phyloP scores from a whole-genome alignment of 53 echinoderm and acorn worm genomes.

The Luidia sarsii region DNA sequence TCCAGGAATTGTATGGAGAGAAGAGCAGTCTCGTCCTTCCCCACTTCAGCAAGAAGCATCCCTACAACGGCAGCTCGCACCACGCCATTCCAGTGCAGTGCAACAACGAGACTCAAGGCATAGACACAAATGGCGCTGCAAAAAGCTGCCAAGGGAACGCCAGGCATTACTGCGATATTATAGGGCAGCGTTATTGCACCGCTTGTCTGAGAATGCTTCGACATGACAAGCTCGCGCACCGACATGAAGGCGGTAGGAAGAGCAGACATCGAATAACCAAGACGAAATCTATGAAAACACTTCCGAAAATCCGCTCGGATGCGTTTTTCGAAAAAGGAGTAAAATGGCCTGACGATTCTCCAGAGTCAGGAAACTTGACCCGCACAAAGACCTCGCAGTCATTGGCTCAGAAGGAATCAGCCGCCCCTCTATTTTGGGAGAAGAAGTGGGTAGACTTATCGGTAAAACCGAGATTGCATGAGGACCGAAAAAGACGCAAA shows the following conservation, averaged over 20 bases:
- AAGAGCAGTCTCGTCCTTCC: constrained; percentile 46
- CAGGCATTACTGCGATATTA: constrained; percentile 53
- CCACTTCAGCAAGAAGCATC: not conserved
- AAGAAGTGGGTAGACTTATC: not conserved
- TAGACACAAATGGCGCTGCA: not conserved
- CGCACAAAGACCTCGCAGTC: constrained; percentile 9
- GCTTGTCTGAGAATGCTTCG: constrained; percentile 41
- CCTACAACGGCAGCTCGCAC: not conserved
- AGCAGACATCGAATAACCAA: not conserved
- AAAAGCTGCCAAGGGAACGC: constrained; percentile 37
- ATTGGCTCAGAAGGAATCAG: not conserved
- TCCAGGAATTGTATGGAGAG: constrained; percentile 47
- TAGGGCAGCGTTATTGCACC: constrained; percentile 59
- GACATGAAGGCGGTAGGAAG: not conserved
- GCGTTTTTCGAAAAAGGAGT: not conserved
- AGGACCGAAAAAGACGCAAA: constrained; percentile 21
- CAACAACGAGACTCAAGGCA: not conserved
- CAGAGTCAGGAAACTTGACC: not conserved
- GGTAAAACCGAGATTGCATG: not conserved
- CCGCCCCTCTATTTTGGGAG: not conserved
- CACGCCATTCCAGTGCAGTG: not conserved
- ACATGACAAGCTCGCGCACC: constrained; percentile 24
- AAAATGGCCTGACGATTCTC: not conserved
- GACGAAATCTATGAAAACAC: not conserved
- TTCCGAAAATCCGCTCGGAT: not conserved